Conservation (phyloP, 2,797 vertebrate species). For the Sorex maritimensis region DNA sequence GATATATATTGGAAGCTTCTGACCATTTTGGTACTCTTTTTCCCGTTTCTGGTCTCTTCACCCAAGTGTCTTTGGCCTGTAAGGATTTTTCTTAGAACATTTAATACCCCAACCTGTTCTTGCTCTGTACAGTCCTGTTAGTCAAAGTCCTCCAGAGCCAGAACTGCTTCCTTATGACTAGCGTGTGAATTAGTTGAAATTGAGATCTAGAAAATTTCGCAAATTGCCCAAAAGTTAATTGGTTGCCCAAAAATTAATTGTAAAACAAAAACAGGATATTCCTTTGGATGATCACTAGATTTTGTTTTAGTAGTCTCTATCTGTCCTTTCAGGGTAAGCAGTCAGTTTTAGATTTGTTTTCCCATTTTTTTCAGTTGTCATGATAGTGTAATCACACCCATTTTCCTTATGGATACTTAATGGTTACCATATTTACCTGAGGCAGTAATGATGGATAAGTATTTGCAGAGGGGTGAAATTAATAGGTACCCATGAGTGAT, state of each 20-base stretch:
- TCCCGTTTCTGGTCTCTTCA: neutral
- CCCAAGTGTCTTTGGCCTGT: neutral
- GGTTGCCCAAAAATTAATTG: neutral
- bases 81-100: constrained; percentile 48
- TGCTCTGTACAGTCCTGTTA: neutral
- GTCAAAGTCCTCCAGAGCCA: neutral
- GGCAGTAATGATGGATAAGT: constrained; percentile 28
- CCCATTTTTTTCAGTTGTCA: constrained; percentile 37
- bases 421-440: constrained; percentile 15
- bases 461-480: constrained; percentile 40
- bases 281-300: constrained; percentile 7
- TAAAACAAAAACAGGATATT: constrained; percentile 18
- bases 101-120: constrained; percentile 38
- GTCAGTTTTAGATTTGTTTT: constrained; percentile 53
- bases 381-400: neutral
- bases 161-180: neutral
- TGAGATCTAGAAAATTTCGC: neutral
- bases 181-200: constrained; percentile 26
- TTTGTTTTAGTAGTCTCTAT: neutral
- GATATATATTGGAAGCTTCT: neutral
- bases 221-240: too few relatives aligned
- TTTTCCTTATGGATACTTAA: constrained; percentile 42
- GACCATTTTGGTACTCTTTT: neutral
- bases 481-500: constrained; percentile 44
- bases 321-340: constrained; percentile 36